A percentile compares a stretch with the other conserved stretches of the same genome.
phyloP scores from a whole-genome alignment of 2,888 invertebrate genomes.

The Volucella inanis region DNA sequence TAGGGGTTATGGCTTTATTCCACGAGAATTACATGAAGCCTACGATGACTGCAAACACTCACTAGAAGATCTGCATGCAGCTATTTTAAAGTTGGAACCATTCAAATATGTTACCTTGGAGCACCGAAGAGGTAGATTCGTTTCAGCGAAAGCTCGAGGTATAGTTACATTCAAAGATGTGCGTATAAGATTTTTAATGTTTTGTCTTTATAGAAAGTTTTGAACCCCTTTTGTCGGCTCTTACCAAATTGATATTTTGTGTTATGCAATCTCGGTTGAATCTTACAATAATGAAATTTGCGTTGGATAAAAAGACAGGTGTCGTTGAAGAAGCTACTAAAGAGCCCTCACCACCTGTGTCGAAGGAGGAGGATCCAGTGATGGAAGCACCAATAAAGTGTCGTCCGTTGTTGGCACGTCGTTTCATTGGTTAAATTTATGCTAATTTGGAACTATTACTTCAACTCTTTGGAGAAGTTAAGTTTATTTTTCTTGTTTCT shows the following conservation, averaged over 20 bases:
- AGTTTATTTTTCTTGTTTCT: too few relatives aligned
- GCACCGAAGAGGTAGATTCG: constrained; percentile 53
- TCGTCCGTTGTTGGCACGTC: constrained; percentile 32
- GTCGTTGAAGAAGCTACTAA: not conserved
- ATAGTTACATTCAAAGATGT: not conserved
- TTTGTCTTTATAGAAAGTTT: constrained; percentile 24
- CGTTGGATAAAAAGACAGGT: constrained; percentile 3
- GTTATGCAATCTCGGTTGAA: constrained; percentile 53
- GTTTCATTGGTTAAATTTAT: constrained; percentile 52
- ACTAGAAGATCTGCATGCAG: constrained; percentile 19
- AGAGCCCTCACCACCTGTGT: constrained; percentile 7
- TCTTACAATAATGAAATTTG: constrained; percentile 45
- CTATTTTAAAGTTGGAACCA: constrained; percentile 30
- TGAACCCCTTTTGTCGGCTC: constrained; percentile 25
- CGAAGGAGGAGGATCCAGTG: not conserved
- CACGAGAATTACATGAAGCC: constrained; percentile 22
- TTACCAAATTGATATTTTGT: constrained; percentile 33
- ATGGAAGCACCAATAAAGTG: not conserved
- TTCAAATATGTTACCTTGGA: constrained; percentile 48
- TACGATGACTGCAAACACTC: constrained; percentile 38
- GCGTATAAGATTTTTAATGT: not conserved
- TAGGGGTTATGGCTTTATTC: not conserved
- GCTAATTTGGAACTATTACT: not conserved
- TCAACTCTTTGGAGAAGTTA: not conserved
- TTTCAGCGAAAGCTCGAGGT: constrained; percentile 30